Base-by-base conservation (phyloP, 2,113 vertebrate species). In the Hydrolagus affinis region DNA sequence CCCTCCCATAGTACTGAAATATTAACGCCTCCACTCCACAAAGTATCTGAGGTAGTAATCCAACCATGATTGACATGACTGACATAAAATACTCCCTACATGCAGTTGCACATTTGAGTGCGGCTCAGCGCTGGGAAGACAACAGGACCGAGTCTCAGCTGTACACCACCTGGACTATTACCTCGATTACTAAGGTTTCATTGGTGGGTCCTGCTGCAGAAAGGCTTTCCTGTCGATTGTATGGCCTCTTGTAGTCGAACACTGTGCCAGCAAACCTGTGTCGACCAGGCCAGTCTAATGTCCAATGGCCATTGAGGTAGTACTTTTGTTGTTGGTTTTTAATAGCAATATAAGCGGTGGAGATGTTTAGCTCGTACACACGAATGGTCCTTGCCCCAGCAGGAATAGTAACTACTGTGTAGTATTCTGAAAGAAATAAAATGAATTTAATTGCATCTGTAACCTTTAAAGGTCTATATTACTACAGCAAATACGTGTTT, bases 261-360 rank as follows among this genome's bases (percentile, higher is more conserved):
- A 92, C 85, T 10, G 95, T 87, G 32, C 95, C 96, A 9, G 95
- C 92, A 30, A 97, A 95, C 21, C 86, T 87, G 88, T 96, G 95
- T 85, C 89, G 89, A 3, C 96, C 95, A 0, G 96, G 95, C 95
- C 95, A 95, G 90, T 96, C 95, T 74, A 96, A 92, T 0, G 92
- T 95, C 96, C 96, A 96, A 83, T 90, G 91, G 9, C 96, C 96
- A 0, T 96, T 97, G 69, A 97, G 91, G 88, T 95, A 92, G 87
- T 96, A 97, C 57, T 87, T 94, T 85, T 89, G 90, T 69, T 93
- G 90, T 32, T 87, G 77, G 88, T 93, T 94, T 56, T 94, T 92
- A n/a, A 96, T 87, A 12, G 95, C 91, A 86, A 97, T 90, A 88
- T 95, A 97, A 86, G 95, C 95, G 85, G 91, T 94, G 44, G 96